Base-by-base conservation (phyloP, 1,140 invertebrate genomes). In the Drosophila willistoni region DNA sequence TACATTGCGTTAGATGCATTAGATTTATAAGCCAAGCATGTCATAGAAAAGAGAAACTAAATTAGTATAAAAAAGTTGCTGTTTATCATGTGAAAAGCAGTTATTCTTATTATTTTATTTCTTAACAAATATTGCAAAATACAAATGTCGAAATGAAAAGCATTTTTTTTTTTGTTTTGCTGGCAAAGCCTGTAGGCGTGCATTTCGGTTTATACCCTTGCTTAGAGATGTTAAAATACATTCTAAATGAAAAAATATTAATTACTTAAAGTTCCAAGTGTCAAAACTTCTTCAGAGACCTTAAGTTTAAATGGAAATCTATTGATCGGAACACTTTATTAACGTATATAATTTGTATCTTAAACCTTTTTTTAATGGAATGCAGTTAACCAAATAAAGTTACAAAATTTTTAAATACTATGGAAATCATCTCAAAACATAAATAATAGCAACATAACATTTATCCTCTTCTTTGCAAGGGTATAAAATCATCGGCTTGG, bases 21-120 rank as follows among this genome's bases (percentile, higher is more conserved):
- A 81, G 77, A 75, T 68, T 81, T 74, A 90, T 63, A 91, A 91
- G 90, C 90, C 90, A 91, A 86, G 87, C 87, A 89, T 82, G 81
- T 89, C 90, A 91, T 73, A 89, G 90, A 91, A 91, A 89, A 91
- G 69, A 91, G 84, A 90, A 90, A 91, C 90, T 91, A 90, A 74
- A 91, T 91, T 91, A 91, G 86, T 91, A 77, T 81, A 91, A 91
- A 89, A 77, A 77, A 77, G 78, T 86, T 78, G 68, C 55, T 22
- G 64, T 72, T 64, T 61, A 79, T 78, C 57, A 66, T 57, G 17
- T 67, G 57, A 65, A 64, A 62, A 59, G 68, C 69, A 73, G 29
- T 41, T n/a, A 12, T 42, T 41, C 71, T 82, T 81, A 22, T 51
- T 22, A 12, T 51, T 22, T 22, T 82, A 51, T 22, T 22, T 22